Base-by-base conservation (phyloP, 1,140 invertebrate genomes). In the Sarcophaga bullata region DNA sequence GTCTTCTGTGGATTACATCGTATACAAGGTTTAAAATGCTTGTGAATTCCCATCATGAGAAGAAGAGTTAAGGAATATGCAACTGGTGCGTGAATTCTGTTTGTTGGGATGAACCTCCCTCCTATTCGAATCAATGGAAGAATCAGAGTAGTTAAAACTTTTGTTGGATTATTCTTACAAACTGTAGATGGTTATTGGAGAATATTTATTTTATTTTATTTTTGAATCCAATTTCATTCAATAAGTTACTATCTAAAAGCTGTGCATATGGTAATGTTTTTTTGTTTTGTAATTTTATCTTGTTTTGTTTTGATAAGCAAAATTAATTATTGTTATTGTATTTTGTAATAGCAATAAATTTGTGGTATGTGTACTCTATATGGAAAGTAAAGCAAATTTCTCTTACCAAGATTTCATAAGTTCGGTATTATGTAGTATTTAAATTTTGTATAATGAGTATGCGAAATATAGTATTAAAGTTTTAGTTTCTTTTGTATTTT, bases 1-100 rank as follows among this genome's bases (percentile, higher is more conserved):
- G 92, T 93, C 13, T 97, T 97, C 89, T 90, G n/a, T 97, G 25
- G 96, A 97, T 87, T n/a, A n/a, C 95, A 96, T 83, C 91, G 96
- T 68, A 93, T 95, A 48, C 91, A 93, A 83, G 95, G 95, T 0
- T 90, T 97, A 47, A 97, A 88, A 91, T 93, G 17, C 96, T 97
- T 87, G 93, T 97, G 0, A 95, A 97, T 91, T 93, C n/a, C 93
- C 11, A 93, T 97, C 49, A 90, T 96, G 84, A 91, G 89, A 92
- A 84, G 92, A 92, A 72, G 92, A 94, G 85, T 90, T 97, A 19
- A 91, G 94, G 0, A 92, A 92, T n/a, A 80, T 92, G 92, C 91
- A 92, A 19, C 91, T 93, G 80, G 93, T 95, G 9, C 92, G 95
- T 84, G 95, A 97, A 85, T 97, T 97, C 86, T 97, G n/a, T 97